A percentile compares a stretch with the other conserved stretches of the same genome.
Evolutionary conservation across 2,888 invertebrate species (phyloP).

Genomic region (Macaria liturata): DNA sequence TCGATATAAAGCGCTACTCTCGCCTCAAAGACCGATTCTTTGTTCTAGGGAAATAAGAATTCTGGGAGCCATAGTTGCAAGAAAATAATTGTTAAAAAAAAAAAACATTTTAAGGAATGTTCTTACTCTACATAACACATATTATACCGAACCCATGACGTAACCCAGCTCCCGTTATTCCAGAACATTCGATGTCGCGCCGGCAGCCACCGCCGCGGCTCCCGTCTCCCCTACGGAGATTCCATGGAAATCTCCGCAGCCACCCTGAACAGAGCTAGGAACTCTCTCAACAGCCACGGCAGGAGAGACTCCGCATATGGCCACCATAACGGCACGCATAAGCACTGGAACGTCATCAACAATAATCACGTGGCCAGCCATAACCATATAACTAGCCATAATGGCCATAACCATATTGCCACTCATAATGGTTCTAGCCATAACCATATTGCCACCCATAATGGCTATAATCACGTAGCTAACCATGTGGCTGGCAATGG

Average conservation of each 20-base stretch:
- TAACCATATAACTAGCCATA: too few relatives aligned
- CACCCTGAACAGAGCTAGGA: conserved; percentile 65
- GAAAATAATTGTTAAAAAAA: too few relatives aligned
- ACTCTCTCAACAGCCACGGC: conserved; percentile 56
- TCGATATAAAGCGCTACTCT: too few relatives aligned
- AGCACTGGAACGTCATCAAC: conserved; percentile 68
- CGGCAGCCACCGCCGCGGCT: conserved; percentile 63
- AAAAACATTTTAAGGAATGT: too few relatives aligned
- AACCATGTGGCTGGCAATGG: conserved; percentile 54
- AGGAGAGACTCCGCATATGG: conserved; percentile 58
- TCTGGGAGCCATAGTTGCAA: too few relatives aligned
- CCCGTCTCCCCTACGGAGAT: conserved; percentile 72
- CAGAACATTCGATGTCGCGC: conserved; percentile 64
- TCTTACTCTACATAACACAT: too few relatives aligned
- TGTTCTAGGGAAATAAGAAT: too few relatives aligned
- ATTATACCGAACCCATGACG: conserved; percentile 5
- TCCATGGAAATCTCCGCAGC: conserved; percentile 79
- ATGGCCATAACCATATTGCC: too few relatives aligned
- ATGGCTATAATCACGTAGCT: background rate
- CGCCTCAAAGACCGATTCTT: too few relatives aligned
- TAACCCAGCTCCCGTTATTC: conserved; percentile 30
- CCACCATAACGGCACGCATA: conserved; percentile 61
- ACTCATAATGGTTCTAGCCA: conserved; percentile 22
- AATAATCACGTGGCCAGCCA: conserved; percentile 51
- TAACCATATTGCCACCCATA: conserved; percentile 52